phyloP scores from a whole-genome alignment of 2,888 invertebrate species.

The Mactromeris polynyma region DNA sequence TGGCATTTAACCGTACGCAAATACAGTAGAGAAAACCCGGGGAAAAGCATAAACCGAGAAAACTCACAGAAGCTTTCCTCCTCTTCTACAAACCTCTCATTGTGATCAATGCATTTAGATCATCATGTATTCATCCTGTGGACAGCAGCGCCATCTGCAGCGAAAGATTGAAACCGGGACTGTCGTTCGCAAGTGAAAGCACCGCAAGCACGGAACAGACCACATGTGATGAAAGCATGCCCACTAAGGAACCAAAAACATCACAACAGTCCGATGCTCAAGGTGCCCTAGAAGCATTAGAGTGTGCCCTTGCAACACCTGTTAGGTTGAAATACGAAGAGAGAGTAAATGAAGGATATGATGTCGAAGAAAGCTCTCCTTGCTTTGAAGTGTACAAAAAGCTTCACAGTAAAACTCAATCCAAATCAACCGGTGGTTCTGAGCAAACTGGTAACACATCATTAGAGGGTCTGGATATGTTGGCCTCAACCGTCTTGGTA shows the following conservation, averaged over 20 bases:
- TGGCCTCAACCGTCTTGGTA: too few species aligned
- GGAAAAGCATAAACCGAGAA: slow-evolving; percentile 31
- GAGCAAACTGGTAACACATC: too few species aligned
- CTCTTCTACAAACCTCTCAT: slow-evolving; percentile 57
- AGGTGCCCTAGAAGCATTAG: slow-evolving; percentile 47
- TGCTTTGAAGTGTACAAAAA: slow-evolving; percentile 49
- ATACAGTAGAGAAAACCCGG: slow-evolving; percentile 47
- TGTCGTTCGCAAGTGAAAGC: too few species aligned
- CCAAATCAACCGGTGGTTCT: too few species aligned
- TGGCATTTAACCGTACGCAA: slow-evolving; percentile 37
- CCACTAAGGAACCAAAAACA: not conserved
- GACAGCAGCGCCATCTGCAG: not conserved
- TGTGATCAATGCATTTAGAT: slow-evolving; percentile 34
- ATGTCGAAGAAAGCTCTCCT: slow-evolving; percentile 40
- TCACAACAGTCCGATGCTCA: not conserved
- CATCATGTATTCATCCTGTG: not conserved
- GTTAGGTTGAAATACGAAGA: slow-evolving; percentile 33
- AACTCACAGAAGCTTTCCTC: slow-evolving; percentile 51
- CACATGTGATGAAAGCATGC: too few species aligned
- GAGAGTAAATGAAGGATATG: slow-evolving; percentile 37
- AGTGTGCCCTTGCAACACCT: too few species aligned
- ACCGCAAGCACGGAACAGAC: too few species aligned
- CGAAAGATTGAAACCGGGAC: too few species aligned
- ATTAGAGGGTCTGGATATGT: too few species aligned
- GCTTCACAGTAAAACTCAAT: slow-evolving; percentile 35